Evolutionary conservation across 2,888 invertebrate species (phyloP), one percentile per base, ranked within the genome.

Genomic region (Nemotelus nigrinus): DNA sequence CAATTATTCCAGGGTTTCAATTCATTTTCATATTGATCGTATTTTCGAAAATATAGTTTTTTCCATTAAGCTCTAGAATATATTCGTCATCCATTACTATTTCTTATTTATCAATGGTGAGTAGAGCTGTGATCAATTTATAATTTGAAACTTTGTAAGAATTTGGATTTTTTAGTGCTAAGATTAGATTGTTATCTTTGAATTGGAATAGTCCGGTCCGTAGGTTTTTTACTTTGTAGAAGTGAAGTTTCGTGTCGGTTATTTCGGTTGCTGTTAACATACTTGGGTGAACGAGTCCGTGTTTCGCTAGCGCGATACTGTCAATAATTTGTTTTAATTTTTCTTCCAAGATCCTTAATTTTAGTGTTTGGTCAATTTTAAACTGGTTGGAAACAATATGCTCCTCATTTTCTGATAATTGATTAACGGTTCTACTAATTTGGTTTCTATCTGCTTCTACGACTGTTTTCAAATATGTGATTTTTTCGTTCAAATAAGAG

Each of bases 21-120:
- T 55, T 70, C 70, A 8, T 53, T 70, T 70, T 70, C 50, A 41
- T 70, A 70, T 53, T 53, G 70, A n/a, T n/a, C 3, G 6, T 60
- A 3, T 60, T n/a, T 60, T 39, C 25, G 7, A 7, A 7, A 39
- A 41, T 41, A 3, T n/a, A n/a, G n/a, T n/a, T n/a, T n/a, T n/a
- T n/a, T n/a, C n/a, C n/a, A n/a, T n/a, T n/a, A n/a, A n/a, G n/a
- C n/a, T n/a, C n/a, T n/a, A n/a, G n/a, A n/a, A n/a, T n/a, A n/a
- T n/a, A n/a, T n/a, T n/a, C n/a, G n/a, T n/a, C n/a, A n/a, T n/a
- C n/a, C n/a, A n/a, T n/a, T n/a, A n/a, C n/a, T n/a, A n/a, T n/a
- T n/a, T 3, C 10, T 7, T 60, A 60, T 60, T 60, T 60, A n/a
- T n/a, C 39, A 3, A 41, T 60, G 3, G 25, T n/a, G n/a, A n/a